Base-by-base conservation (phyloP, 1,140 invertebrate species). In the Drosophila subpulchrella region DNA sequence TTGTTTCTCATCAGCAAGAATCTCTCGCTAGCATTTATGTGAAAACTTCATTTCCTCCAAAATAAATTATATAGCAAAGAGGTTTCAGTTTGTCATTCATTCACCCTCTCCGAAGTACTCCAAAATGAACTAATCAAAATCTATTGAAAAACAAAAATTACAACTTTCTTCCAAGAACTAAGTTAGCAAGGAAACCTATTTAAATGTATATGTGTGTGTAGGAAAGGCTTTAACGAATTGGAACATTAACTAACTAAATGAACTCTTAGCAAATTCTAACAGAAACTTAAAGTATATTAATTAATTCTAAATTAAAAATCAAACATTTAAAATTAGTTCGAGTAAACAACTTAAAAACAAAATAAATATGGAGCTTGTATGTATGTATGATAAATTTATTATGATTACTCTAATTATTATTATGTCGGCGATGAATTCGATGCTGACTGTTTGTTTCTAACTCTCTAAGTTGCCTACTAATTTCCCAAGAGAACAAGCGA, bases 221-320 rank as follows among this genome's bases (percentile, higher is more conserved):
- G 82, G 78, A 65, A 75, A 78, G 78, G 75, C 68, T 86, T 86
- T 81, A 68, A 81, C 71, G 66, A 80, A 68, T 70, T 58, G 44
- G 74, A 81, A 54, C 30, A 57, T 62, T 63, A 74, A 73, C 51
- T 76, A 84, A 80, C 54, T 74, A 61, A 75, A 75, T 36, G 54
- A 85, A 85, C 75, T 88, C 83, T 88, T 86, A 88, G 83, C 75
- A 80, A 86, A 86, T 82, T 86, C 79, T 73, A 86, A 86, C 70
- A 86, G 74, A 81, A 86, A 86, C 79, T 88, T 55, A 86, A 86
- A 86, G 83, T 86, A 86, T 72, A 76, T 77, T 80, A 86, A 86
- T 73, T 80, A 88, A 83, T 82, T 88, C 78, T 86, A 85, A 85
- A 81, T 86, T 78, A 72, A 73, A 85, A 83, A 83, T 83, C 80